Evolutionary conservation across 2,888 invertebrate species (phyloP), one percentile per base, ranked within the genome.

Genomic region (Mamestra brassicae): DNA sequence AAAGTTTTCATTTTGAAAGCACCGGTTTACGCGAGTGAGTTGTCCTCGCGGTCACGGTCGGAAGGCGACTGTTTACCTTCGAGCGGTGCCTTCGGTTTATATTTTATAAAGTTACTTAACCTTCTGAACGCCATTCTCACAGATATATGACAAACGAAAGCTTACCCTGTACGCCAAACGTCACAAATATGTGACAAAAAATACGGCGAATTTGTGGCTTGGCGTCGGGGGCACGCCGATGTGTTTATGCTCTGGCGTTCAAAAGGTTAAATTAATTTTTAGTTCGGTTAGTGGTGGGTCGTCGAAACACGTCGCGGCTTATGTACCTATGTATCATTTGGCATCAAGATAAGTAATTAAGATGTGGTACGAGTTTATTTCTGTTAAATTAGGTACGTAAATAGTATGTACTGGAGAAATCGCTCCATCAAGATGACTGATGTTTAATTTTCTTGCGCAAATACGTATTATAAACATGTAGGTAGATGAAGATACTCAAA

Each of bases 31-130:
- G 42, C 47, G 15, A 15, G 81, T 17, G 2, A 45, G 52, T 26
- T 26, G 71, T n/a, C 62, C 11, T 50, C 71, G 71, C 71, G 62
- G 34, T 70, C 81, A 61, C 84, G 84, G 71, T n/a, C 69, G 45
- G 47, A 1, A 7, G 4, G 5, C 52, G 66, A 81, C 81, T 81
- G 81, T 10, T 62, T 66, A 17, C 69, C 54, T 66, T 17, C 13
- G 17, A 36, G 61, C 8, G 13, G 17, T 13, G 15, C 52, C 62
- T 66, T 74, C 45, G 17, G 38, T 36, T 47, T 47, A 47, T 13
- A 47, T 71, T 79, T 68, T 68, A 71, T 50, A 36, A 50, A 61
- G 26, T 26, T 1, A 26, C 26, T 26, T 26, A 26, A 26, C 26
- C 26, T 26, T 26, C 26, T 26, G 26, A 26, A 26, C 26, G 26